phyloP scores from a whole-genome alignment of 2,888 invertebrate genomes.

The Drosophila neoperkinsi region DNA sequence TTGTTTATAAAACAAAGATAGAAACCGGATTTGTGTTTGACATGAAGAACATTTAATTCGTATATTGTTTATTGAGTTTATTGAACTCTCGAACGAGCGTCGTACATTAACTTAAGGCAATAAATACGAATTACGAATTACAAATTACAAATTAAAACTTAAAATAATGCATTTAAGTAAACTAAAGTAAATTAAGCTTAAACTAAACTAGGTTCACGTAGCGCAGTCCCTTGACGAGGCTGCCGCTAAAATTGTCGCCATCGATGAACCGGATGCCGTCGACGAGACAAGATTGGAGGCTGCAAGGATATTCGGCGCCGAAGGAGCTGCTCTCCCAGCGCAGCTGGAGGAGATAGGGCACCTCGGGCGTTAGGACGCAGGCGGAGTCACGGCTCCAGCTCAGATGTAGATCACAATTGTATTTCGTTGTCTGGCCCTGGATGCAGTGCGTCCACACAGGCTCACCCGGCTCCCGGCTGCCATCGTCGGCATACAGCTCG shows the following conservation, averaged over 20 bases:
- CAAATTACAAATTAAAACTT: slow-evolving; percentile 37
- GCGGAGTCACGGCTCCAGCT: slow-evolving; percentile 76
- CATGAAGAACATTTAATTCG: slow-evolving; percentile 17
- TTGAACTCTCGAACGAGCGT: slow-evolving; percentile 63
- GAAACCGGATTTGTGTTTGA: slow-evolving; percentile 64
- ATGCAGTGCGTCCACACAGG: slow-evolving; percentile 77
- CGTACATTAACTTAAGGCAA: slow-evolving; percentile 68
- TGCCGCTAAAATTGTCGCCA: slow-evolving; percentile 76
- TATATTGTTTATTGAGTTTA: slow-evolving; percentile 66
- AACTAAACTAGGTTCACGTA: slow-evolving; percentile 80
- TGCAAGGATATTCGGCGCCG: slow-evolving; percentile 84
- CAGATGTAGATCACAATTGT: slow-evolving; percentile 84
- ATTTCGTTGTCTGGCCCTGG: slow-evolving; percentile 78
- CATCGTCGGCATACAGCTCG: slow-evolving; percentile 73
- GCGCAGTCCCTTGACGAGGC: slow-evolving; percentile 82
- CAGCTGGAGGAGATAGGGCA: slow-evolving; percentile 81
- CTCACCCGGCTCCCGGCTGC: slow-evolving; percentile 4
- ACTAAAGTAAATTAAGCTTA: slow-evolving; percentile 42
- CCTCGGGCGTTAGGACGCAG: slow-evolving; percentile 81
- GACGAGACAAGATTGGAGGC: slow-evolving; percentile 79
- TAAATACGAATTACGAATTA: slow-evolving; percentile 57
- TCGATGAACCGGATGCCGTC: slow-evolving; percentile 83
- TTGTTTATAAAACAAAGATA: slow-evolving; percentile 1
- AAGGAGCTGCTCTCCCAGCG: slow-evolving; percentile 80
- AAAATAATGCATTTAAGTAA: not conserved